Percentiles rank a stretch among this genome's conserved stretches.
Conservation (phyloP, 1,140 invertebrate species). For the Lucilia cuprina region DNA sequence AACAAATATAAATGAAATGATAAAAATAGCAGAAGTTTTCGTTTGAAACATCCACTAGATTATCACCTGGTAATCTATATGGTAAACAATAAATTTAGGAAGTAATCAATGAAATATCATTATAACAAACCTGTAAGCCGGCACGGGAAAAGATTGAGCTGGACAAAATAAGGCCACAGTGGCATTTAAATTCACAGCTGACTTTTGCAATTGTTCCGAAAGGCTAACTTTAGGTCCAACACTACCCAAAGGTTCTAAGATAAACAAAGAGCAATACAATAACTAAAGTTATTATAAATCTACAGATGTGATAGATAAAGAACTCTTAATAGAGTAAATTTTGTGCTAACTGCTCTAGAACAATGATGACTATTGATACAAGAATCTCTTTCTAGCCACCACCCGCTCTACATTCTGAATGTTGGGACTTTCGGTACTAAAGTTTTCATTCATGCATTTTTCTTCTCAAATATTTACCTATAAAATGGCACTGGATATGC, state of each 20-base stretch:
- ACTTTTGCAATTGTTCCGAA: constrained; percentile 73
- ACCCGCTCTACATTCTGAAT: not conserved
- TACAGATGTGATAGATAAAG: not conserved
- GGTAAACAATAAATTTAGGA: too few species aligned
- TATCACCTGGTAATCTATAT: too few species aligned
- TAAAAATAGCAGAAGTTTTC: too few species aligned
- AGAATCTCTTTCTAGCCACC: too few species aligned
- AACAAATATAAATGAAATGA: too few species aligned
- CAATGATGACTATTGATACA: too few species aligned
- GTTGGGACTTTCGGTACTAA: not conserved
- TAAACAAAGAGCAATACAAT: not conserved
- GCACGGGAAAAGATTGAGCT: constrained; percentile 70
- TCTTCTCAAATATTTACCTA: constrained; percentile 63
- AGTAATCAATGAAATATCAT: too few species aligned
- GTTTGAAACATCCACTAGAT: too few species aligned
- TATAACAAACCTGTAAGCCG: constrained; percentile 64
- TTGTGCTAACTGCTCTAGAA: too few species aligned
- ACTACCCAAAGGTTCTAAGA: constrained; percentile 74
- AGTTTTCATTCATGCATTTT: constrained; percentile 29
- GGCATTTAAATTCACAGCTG: constrained; percentile 52
- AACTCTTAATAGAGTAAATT: not conserved
- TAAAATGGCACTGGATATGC: constrained; percentile 72
- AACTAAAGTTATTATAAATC: not conserved
- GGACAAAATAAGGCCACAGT: constrained; percentile 68
- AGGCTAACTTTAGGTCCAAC: constrained; percentile 76